Evolutionary conservation across 2,797 vertebrate genomes (phyloP), one percentile per base, ranked within the genome.

Genomic region (Cichlasoma orientale): DNA sequence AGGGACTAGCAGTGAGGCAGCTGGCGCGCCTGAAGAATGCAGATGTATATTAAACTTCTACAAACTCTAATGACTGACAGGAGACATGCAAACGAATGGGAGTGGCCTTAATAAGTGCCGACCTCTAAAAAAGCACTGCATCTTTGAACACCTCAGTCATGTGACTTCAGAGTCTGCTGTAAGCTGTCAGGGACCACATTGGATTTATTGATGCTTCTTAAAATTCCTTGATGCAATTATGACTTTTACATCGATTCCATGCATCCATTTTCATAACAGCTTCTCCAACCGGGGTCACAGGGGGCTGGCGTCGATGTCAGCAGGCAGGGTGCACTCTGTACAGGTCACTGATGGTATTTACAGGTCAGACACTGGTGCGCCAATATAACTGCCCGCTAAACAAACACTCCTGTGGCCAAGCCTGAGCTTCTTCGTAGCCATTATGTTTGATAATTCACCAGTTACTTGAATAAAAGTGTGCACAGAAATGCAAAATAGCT

Each of bases 1-100:
- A 78, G 70, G 80, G 89, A 90, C 90, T 88, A 91, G 38, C 80
- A 19, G 31, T 0, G 23, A 71, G 79, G 82, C 88, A 86, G 90
- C 88, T 90, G 91, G 83, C 56, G n/a, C 27, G 83, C 66, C 57
- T 74, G 72, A 75, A 19, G 84, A 33, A 86, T 78, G 85, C 75
- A 79, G 78, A 18, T 58, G 7, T 77, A 38, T 31, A 21, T 56
- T 50, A 6, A 47, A 71, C 38, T 27, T 50, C 9, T 33, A 68
- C 11, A 16, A 66, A 68, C 0, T 41, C 16, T 76, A 11, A 56
- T 44, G 29, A 19, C 61, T 47, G 59, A 38, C 13, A 44, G 3
- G 59, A 75, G 1, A 27, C 52, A 9, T 68, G 27, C 19, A 33
- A 10, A 23, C 8, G 63, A 41, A 63, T 29, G 57, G 25, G 61